Conservation (phyloP, 2,113 vertebrate species). For the Mastomys natalensis region DNA sequence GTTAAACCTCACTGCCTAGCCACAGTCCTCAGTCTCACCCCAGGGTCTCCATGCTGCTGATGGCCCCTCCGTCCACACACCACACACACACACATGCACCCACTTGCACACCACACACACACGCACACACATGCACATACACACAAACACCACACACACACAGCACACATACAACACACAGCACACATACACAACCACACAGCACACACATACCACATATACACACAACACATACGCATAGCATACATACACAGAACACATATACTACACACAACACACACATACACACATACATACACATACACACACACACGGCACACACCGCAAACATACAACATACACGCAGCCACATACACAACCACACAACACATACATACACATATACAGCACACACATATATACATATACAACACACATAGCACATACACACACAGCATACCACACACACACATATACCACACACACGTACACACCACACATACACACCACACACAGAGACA, state of each 20-base stretch:
- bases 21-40: not conserved
- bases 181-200: too few relatives aligned
- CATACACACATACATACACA: not conserved
- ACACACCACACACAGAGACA: not conserved
- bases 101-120: too few relatives aligned
- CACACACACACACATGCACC: not conserved
- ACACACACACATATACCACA: not conserved
- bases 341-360: not conserved
- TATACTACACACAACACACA: not conserved
- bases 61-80: not conserved
- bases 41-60: not conserved
- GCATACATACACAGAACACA: too few relatives aligned
- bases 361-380: not conserved
- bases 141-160: too few relatives aligned
- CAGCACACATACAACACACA: too few relatives aligned
- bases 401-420: not conserved
- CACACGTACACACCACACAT: too few relatives aligned
- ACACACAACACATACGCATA: not conserved
- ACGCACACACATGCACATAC: not conserved
- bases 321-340: not conserved
- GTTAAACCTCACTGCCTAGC: fast-evolving
- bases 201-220: not conserved
- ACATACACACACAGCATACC: not conserved
- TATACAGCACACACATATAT: not conserved
- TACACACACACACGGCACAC: too few relatives aligned